These are phyloP conservation scores for Amorpha juglandis DNA, from an alignment of 2,888 invertebrate species.

Conservation along the genomic window DNA sequence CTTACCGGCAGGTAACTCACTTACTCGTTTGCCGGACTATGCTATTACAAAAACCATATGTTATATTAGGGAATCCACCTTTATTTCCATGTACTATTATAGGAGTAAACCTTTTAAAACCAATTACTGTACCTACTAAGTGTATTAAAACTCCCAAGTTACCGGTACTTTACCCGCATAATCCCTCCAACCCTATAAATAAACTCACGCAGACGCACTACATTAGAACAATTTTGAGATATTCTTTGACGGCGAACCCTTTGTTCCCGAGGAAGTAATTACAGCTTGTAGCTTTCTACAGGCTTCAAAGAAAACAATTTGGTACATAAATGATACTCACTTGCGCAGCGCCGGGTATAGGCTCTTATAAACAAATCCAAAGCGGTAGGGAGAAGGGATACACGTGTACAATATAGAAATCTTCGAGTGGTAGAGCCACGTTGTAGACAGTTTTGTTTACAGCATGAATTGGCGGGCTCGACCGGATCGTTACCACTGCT, in stretches of 20 bases:
- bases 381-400: not conserved
- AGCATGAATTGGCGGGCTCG: too few relatives aligned
- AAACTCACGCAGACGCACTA: constrained; percentile 25
- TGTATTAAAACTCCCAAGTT: constrained; percentile 1
- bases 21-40: too few relatives aligned
- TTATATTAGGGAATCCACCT: too few relatives aligned
- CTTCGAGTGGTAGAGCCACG: not conserved
- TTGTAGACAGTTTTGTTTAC: not conserved
- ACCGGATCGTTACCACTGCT: too few relatives aligned
- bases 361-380: constrained; percentile 11
- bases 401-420: not conserved
- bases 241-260: constrained; percentile 27
- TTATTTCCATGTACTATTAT: not conserved
- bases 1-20: too few relatives aligned
- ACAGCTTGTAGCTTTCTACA: constrained; percentile 21
- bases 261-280: constrained; percentile 28
- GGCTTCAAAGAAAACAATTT: constrained; percentile 28
- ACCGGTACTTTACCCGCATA: constrained; percentile 7
- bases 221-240: constrained; percentile 26
- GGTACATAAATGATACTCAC: constrained; percentile 25
- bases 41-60: too few relatives aligned
- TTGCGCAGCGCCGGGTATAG: constrained; percentile 7
- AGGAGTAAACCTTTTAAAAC: not conserved
- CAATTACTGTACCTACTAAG: not conserved
- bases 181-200: constrained; percentile 8